Base-by-base conservation (phyloP, 2,113 vertebrate genomes). In the Prunella himalayana region DNA sequence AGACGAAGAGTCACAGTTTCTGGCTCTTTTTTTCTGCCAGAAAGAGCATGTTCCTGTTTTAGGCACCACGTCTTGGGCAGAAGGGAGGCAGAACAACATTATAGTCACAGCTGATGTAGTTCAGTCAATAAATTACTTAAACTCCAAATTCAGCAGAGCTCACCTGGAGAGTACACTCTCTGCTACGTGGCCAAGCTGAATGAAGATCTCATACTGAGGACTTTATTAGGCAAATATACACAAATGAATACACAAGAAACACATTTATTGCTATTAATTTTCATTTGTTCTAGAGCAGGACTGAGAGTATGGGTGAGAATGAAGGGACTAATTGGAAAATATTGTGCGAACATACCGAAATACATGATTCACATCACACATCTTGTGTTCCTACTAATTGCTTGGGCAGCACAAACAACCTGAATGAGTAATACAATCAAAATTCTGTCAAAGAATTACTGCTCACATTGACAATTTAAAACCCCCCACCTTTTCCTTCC, bases 371-470 rank as follows among this genome's bases (percentile, higher is more conserved):
- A 37, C 11, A 18, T 33, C 0, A 1, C 19, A 11, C n/a, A 37
- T 80, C 63, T 90, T 56, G 28, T 0, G 0, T 28, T 76, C 45
- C 66, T 50, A 8, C 42, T 88, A 90, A 79, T 68, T 80, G n/a
- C 35, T 56, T 44, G 65, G 42, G 51, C 65, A 65, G 31, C 45
- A 69, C 31, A 81, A 94, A 57, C 64, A 91, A 78, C 17, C 6
- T 8, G 22, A 50, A 13, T 91, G 77, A 92, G 51, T 76, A 96
- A 92, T 7, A 42, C 2, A 4, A 42, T 18, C 35, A 63, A 94
- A 92, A 96, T 72, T 60, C 35, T 77, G 17, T 39, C 65, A 80
- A 73, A 82, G 53, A 76, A 91, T 80, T 95, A 70, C 75, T 45
- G 17, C 70, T 65, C 82, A 75, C 69, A 47, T 0, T 39, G n/a